phyloP scores from a whole-genome alignment of 1,140 invertebrate species.

The Dinothrombium tinctorium region DNA sequence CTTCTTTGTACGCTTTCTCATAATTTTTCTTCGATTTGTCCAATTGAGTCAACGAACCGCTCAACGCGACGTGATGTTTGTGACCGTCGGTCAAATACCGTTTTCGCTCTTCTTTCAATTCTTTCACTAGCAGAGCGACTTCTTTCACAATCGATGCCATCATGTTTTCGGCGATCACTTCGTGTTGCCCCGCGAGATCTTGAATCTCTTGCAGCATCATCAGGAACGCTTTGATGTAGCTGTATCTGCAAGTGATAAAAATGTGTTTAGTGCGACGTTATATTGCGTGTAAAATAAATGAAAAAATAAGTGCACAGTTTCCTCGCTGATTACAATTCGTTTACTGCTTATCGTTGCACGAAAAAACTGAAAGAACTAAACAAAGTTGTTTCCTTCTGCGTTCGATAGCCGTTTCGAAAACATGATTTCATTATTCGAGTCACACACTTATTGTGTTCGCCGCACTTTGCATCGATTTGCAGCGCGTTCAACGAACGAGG shows the following conservation, averaged over 20 bases:
- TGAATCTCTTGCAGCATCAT: constrained; percentile 75
- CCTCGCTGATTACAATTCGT: too few relatives aligned
- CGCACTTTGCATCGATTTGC: too few relatives aligned
- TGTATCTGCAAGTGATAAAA: constrained; percentile 40
- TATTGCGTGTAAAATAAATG: too few relatives aligned
- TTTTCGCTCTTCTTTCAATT: constrained; percentile 70
- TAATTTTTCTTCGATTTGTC: constrained; percentile 76
- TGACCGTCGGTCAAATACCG: constrained; percentile 60
- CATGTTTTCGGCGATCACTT: constrained; percentile 82
- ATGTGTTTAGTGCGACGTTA: too few relatives aligned
- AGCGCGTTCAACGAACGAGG: too few relatives aligned
- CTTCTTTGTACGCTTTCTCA: constrained; percentile 69
- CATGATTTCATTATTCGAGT: too few relatives aligned
- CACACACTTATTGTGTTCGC: too few relatives aligned
- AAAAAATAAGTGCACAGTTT: too few relatives aligned
- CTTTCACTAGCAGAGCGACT: constrained; percentile 57
- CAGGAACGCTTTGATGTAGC: constrained; percentile 65
- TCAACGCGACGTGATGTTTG: constrained; percentile 48
- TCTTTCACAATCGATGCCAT: constrained; percentile 61
- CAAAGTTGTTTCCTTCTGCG: too few relatives aligned
- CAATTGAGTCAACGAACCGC: constrained; percentile 43
- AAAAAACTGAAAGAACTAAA: too few relatives aligned
- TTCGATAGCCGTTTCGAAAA: too few relatives aligned
- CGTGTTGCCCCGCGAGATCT: constrained; percentile 85
- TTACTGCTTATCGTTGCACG: too few relatives aligned